A percentile compares a stretch with the other conserved stretches of the same genome.
Evolutionary conservation across 2,888 invertebrate genomes (phyloP).

Genomic region (Rhodophaea formosa): DNA sequence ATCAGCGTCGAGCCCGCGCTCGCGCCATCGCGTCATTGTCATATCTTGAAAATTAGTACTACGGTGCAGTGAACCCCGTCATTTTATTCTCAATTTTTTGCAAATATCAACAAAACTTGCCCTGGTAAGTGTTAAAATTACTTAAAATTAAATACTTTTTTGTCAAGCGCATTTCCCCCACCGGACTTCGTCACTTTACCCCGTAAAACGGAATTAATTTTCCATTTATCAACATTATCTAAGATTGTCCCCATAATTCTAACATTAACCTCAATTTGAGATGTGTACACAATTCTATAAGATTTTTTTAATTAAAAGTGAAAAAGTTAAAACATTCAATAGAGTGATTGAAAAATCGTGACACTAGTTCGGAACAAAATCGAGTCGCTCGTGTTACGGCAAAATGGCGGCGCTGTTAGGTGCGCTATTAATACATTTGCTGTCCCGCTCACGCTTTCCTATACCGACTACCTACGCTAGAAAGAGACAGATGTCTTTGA

Average conservation of each 20-base stretch:
- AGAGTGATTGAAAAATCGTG: conserved; percentile 42
- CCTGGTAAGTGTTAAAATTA: conserved; percentile 53
- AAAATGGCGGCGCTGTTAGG: conserved; percentile 75
- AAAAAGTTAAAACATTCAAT: conserved; percentile 26
- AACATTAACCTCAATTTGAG: neutral
- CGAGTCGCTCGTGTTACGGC: conserved; percentile 64
- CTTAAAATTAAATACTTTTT: conserved; percentile 30
- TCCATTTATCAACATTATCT: conserved; percentile 46
- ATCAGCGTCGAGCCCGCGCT: conserved; percentile 73
- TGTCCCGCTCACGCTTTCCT: conserved; percentile 46
- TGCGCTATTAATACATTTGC: conserved; percentile 68
- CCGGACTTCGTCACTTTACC: conserved; percentile 19
- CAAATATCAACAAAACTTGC: conserved; percentile 56
- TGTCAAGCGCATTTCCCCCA: conserved; percentile 27
- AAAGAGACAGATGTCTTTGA: conserved; percentile 61
- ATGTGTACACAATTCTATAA: neutral
- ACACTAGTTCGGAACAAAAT: conserved; percentile 51
- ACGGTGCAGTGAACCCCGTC: conserved; percentile 78
- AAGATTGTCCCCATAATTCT: conserved; percentile 28
- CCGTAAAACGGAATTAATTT: conserved; percentile 40
- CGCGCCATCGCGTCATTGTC: conserved; percentile 78
- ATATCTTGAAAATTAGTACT: conserved; percentile 80
- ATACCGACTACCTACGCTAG: conserved; percentile 30
- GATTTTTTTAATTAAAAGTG: conserved; percentile 7
- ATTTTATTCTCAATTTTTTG: conserved; percentile 74